These are phyloP conservation scores for Daphoenositta chrysoptera DNA, from an alignment of 2,113 vertebrate species.

Conservation along the genomic window DNA sequence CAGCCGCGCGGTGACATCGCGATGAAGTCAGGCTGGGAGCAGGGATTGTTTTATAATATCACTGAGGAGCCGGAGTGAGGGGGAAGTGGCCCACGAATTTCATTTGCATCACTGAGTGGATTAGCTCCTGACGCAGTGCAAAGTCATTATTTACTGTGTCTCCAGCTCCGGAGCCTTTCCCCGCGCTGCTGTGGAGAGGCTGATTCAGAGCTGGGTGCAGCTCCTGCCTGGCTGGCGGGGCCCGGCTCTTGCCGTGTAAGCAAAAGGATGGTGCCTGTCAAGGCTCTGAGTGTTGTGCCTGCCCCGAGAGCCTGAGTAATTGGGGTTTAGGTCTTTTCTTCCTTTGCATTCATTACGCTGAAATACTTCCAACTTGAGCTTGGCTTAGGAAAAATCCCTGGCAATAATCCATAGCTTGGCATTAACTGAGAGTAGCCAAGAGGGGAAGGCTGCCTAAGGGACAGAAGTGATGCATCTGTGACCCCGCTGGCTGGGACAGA, in stretches of 20 bases:
- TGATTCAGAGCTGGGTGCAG: background rate
- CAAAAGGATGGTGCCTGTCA: background rate
- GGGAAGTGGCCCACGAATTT: conserved; percentile 45
- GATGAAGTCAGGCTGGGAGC: background rate
- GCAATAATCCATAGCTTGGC: background rate
- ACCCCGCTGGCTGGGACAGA: too few relatives aligned
- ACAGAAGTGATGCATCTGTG: background rate
- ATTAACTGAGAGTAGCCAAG: background rate
- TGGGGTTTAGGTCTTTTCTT: background rate
- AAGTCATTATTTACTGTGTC: conserved; percentile 43
- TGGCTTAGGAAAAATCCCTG: background rate
- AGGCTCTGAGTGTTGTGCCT: background rate
- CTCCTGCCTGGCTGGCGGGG: background rate
- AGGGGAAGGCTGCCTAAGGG: background rate
- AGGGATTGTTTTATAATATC: background rate
- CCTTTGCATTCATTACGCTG: background rate
- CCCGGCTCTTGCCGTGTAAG: background rate
- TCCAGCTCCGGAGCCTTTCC: background rate
- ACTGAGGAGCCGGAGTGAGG: conserved; percentile 31
- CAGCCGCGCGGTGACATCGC: background rate
- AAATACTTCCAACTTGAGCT: background rate
- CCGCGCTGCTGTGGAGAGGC: background rate
- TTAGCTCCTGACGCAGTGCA: conserved; percentile 55
- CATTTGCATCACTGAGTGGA: conserved; percentile 56
- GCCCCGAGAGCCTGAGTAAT: background rate